Evolutionary conservation across 2,888 invertebrate genomes (phyloP), one percentile per base, ranked within the genome.

Genomic region (Taenaris catops): DNA sequence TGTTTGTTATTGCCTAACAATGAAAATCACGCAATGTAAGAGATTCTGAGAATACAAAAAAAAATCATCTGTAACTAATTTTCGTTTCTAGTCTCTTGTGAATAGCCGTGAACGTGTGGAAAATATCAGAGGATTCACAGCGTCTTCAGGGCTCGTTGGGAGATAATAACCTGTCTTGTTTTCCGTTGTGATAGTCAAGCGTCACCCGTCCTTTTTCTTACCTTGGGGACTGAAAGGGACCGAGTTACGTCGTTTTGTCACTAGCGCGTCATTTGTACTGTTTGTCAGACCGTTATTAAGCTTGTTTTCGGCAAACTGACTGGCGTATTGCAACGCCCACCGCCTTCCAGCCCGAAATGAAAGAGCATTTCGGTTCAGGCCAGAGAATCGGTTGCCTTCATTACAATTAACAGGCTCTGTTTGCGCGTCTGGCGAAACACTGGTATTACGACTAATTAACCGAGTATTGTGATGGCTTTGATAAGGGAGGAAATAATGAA

Each of bases 141-240:
- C 76, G 70, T 75, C 70, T 76, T 78, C 69, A 55, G 69, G 34
- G 66, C 64, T 71, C 56, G 68, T 66, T 62, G 63, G 55, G 66
- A 79, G 79, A 83, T 83, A 84, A 84, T 83, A 83, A 83, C 72
- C 74, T 84, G 84, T 81, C 84, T 75, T 76, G 78, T 78, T 73
- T 68, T 62, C 66, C 65, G 72, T 68, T 68, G 62, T 59, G 63
- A 59, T 70, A 72, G 76, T 80, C 80, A 80, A 55, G 58, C 51
- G 50, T 50, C 53, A 50, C 47, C 57, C 49, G 53, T 70, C 70
- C 53, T 57, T 59, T 45, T 62, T 44, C 49, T 48, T 42, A 41
- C 51, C 50, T 51, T 34, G 43, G 44, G 37, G 48, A 44, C 46
- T 46, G 63, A 66, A 60, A 58, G 70, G 58, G 73, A 72, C 51